These are phyloP conservation scores for Spea multiplicata DNA, from an alignment of 2,113 vertebrate species.

Conservation along the genomic window DNA sequence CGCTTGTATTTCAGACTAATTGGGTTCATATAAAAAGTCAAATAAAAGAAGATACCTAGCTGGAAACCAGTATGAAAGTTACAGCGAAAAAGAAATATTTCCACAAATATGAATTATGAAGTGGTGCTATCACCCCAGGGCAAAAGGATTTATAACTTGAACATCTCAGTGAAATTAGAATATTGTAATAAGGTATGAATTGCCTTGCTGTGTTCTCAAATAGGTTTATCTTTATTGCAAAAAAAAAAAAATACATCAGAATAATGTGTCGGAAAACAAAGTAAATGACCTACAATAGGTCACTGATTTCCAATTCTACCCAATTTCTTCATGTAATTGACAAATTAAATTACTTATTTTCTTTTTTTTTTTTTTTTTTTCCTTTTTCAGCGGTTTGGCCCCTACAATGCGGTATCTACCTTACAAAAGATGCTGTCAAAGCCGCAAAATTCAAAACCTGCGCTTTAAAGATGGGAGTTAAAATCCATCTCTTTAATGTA, in stretches of 20 bases:
- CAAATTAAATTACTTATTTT: not conserved
- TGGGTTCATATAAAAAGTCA: conserved; percentile 48
- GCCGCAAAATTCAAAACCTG: too few relatives aligned
- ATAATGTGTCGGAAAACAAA: conserved; percentile 35
- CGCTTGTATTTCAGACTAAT: conserved; percentile 49
- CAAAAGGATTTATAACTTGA: conserved; percentile 40
- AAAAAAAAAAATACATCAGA: conserved; percentile 29
- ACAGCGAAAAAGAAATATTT: conserved; percentile 33
- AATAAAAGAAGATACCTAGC: conserved; percentile 45
- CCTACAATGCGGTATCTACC: too few relatives aligned
- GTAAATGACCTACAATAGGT: conserved; percentile 35
- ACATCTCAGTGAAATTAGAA: conserved; percentile 41
- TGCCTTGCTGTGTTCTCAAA: conserved; percentile 32
- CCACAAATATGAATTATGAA: conserved; percentile 38
- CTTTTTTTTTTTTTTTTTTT: not conserved
- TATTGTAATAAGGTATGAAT: conserved; percentile 39
- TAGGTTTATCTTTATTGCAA: conserved; percentile 36
- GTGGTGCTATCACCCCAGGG: conserved; percentile 30
- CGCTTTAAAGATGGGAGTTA: too few relatives aligned
- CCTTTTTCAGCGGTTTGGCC: too few relatives aligned
- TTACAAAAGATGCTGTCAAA: too few relatives aligned
- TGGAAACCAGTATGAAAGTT: conserved; percentile 24
- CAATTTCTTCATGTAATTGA: not conserved
- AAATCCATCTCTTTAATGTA: too few relatives aligned
- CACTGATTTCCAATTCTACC: conserved; percentile 2